These are phyloP conservation scores for Genyomyrus donnyi DNA, from an alignment of 2,113 vertebrate genomes.

Conservation along the genomic window DNA sequence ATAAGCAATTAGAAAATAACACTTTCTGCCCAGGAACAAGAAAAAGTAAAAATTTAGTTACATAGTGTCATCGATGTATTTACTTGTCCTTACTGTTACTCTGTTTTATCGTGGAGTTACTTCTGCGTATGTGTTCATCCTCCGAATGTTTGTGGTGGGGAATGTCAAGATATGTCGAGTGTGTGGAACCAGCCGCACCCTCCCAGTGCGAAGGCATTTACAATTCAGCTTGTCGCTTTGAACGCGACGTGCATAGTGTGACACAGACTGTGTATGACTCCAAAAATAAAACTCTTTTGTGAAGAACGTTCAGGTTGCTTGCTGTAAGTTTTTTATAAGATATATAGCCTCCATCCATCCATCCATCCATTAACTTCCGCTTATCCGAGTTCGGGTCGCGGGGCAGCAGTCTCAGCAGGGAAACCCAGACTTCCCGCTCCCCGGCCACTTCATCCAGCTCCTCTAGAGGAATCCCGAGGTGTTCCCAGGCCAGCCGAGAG, in stretches of 20 bases:
- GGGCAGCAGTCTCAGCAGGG: too few species aligned
- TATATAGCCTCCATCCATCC: too few species aligned
- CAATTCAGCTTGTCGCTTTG: background rate
- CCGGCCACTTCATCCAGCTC: too few species aligned
- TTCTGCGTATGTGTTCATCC: background rate
- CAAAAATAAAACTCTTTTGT: background rate
- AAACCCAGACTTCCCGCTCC: too few species aligned
- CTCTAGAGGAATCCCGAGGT: too few species aligned
- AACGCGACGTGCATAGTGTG: background rate
- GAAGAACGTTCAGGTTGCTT: background rate
- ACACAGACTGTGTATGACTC: background rate
- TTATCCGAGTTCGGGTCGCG: too few species aligned
- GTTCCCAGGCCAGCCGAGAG: too few species aligned
- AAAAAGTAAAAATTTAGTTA: too few species aligned
- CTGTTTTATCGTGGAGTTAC: background rate
- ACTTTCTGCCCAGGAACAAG: too few species aligned
- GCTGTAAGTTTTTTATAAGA: background rate
- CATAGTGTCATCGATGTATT: background rate
- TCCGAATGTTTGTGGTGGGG: background rate
- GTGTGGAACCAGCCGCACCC: background rate
- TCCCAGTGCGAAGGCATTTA: background rate
- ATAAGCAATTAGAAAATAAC: too few species aligned
- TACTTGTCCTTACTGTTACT: background rate
- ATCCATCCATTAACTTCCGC: too few species aligned
- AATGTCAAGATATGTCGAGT: background rate